Evolutionary conservation across 2,113 vertebrate species (phyloP).

Genomic region (Micronycteris hirsuta): DNA sequence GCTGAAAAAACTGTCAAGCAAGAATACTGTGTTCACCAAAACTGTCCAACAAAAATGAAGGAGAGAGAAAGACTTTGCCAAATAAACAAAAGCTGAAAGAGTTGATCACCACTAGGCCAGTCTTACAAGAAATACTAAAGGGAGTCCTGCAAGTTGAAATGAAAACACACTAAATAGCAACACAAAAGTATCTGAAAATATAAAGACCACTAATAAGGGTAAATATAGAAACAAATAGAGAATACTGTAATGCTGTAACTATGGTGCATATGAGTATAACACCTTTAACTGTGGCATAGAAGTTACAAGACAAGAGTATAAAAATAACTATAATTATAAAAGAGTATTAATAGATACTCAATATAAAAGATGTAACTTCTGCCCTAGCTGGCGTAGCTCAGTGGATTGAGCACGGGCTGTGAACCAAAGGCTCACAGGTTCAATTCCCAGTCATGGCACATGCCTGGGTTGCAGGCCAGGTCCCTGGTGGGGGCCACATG

Average conservation of each 20-base stretch:
- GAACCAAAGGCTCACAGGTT: no score
- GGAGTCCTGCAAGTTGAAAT: neutral
- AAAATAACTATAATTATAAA: neutral
- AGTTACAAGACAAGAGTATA: neutral
- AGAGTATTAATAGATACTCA: neutral
- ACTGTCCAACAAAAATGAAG: neutral
- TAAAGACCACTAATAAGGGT: neutral
- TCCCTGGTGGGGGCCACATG: no score
- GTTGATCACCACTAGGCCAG: neutral
- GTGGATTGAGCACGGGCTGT: no score
- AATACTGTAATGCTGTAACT: neutral
- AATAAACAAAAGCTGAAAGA: neutral
- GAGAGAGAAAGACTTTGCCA: neutral
- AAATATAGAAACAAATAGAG: neutral
- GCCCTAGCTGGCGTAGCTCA: no score
- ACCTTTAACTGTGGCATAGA: constrained; percentile 6
- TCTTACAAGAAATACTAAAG: no score
- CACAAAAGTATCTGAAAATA: neutral
- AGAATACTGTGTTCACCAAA: neutral
- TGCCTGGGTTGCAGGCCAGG: no score
- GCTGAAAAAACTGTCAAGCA: neutral
- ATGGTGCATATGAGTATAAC: neutral
- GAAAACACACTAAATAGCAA: neutral
- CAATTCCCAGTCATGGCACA: no score
- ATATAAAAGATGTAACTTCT: neutral